These are phyloP conservation scores for Palloptera scutellata DNA, from an alignment of 2,888 invertebrate species.

Conservation along the genomic window DNA sequence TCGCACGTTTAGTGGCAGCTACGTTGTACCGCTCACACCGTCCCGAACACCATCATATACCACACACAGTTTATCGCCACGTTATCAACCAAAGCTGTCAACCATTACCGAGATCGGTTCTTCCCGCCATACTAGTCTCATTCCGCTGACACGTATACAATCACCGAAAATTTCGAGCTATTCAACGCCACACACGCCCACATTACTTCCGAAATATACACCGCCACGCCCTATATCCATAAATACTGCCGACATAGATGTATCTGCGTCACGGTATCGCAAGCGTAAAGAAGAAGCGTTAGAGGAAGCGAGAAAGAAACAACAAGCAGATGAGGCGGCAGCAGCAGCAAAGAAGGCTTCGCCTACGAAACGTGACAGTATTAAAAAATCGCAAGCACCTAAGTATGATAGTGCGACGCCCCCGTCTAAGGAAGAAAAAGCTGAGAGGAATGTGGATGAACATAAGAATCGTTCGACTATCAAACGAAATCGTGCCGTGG, in stretches of 20 bases:
- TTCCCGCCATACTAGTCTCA: conserved; percentile 53
- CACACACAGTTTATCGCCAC: conserved; percentile 55
- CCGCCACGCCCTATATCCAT: conserved; percentile 75
- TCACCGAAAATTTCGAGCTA: conserved; percentile 67
- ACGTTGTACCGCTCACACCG: conserved; percentile 55
- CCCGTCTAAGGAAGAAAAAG: conserved; percentile 21
- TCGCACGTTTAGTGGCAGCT: conserved; percentile 61
- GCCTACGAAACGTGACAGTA: conserved; percentile 21
- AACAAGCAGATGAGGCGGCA: conserved; percentile 21
- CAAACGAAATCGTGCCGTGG: conserved; percentile 76
- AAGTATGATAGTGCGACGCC: not conserved
- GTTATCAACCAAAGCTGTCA: conserved; percentile 77
- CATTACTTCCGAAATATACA: conserved; percentile 60
- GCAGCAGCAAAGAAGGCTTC: conserved; percentile 19
- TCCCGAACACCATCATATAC: conserved; percentile 51
- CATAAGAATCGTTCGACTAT: conserved; percentile 68
- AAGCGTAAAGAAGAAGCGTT: conserved; percentile 20
- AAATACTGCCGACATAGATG: conserved; percentile 87
- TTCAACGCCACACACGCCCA: conserved; percentile 49
- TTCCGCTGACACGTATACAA: conserved; percentile 65
- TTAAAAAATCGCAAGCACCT: conserved; percentile 25
- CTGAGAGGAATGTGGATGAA: conserved; percentile 21
- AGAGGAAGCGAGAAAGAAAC: conserved; percentile 20
- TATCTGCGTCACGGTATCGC: conserved; percentile 71
- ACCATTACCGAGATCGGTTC: conserved; percentile 71